Conservation (phyloP, 2,797 vertebrate species). For the Cuniculus paca region DNA sequence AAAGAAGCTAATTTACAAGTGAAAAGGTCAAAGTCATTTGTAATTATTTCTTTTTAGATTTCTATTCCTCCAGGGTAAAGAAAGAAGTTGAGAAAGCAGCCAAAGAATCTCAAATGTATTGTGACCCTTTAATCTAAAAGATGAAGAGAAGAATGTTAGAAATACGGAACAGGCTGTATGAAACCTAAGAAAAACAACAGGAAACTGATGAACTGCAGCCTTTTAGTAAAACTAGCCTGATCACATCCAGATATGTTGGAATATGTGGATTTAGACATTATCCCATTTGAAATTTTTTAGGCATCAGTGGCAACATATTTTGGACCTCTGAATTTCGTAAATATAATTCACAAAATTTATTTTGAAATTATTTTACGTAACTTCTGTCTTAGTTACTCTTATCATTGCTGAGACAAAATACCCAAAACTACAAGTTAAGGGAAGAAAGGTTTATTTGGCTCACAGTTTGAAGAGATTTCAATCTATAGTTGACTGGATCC, state of each 20-base stretch:
- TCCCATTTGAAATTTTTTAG: background rate
- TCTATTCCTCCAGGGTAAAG: background rate
- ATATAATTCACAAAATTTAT: background rate
- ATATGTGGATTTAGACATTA: background rate
- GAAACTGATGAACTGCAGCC: constrained; percentile 68
- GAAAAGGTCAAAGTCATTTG: constrained; percentile 72
- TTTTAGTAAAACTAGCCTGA: constrained; percentile 24
- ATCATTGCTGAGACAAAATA: background rate
- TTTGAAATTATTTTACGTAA: background rate
- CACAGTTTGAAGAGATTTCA: background rate
- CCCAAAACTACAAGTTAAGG: background rate
- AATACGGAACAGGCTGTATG: constrained; percentile 44
- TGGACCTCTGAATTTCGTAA: background rate
- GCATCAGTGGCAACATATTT: background rate
- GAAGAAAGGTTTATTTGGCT: background rate
- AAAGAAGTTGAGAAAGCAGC: background rate
- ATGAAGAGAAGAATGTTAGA: background rate
- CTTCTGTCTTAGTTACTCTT: background rate
- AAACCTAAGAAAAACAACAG: constrained; percentile 60
- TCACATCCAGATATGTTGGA: background rate
- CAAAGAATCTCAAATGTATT: constrained; percentile 7
- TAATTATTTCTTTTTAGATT: constrained; percentile 72
- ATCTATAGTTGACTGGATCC: background rate
- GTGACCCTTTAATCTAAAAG: constrained; percentile 9
- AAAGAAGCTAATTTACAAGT: constrained; percentile 64